Evolutionary conservation across 92 coral and sea anemone genomes (phyloP).

Genomic region (Siderastrea radians): DNA sequence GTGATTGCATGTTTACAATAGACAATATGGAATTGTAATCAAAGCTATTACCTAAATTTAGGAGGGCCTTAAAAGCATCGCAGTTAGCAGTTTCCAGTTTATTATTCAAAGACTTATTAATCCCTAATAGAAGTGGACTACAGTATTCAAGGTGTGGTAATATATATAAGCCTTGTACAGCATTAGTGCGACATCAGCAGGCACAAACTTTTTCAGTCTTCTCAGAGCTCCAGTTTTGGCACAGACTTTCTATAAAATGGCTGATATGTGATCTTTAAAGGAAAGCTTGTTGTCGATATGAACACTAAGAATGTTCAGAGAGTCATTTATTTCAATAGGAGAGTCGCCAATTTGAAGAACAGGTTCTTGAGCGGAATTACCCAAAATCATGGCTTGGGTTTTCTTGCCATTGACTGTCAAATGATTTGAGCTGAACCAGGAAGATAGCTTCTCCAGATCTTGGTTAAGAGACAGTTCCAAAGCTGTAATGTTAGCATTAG

Average conservation of each 20-base stretch:
- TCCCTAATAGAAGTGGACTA: slow-evolving; percentile 26
- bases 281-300: slow-evolving; percentile 12
- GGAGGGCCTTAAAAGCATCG: slow-evolving; percentile 14
- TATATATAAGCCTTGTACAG: slow-evolving; percentile 27
- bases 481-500: background rate
- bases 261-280: slow-evolving; percentile 6
- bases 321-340: slow-evolving; percentile 4
- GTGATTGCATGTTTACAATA: background rate
- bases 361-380: background rate
- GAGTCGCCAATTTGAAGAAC: background rate
- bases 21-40: slow-evolving; percentile 10
- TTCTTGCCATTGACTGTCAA: background rate
- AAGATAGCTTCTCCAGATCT: background rate
- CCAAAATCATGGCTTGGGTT: slow-evolving; percentile 8
- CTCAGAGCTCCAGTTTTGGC: slow-evolving; percentile 43
- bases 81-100: slow-evolving; percentile 11
- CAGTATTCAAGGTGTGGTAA: slow-evolving; percentile 49
- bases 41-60: background rate
- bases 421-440: background rate
- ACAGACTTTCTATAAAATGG: slow-evolving; percentile 1
- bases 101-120: slow-evolving; percentile 1
- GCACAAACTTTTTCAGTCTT: slow-evolving; percentile 33
- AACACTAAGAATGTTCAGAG: slow-evolving; percentile 6
- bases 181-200: slow-evolving; percentile 15
- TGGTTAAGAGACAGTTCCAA: background rate